These are phyloP conservation scores for Mallateleia sp. DNA, from an alignment of 2,888 invertebrate genomes.

Conservation along the genomic window DNA sequence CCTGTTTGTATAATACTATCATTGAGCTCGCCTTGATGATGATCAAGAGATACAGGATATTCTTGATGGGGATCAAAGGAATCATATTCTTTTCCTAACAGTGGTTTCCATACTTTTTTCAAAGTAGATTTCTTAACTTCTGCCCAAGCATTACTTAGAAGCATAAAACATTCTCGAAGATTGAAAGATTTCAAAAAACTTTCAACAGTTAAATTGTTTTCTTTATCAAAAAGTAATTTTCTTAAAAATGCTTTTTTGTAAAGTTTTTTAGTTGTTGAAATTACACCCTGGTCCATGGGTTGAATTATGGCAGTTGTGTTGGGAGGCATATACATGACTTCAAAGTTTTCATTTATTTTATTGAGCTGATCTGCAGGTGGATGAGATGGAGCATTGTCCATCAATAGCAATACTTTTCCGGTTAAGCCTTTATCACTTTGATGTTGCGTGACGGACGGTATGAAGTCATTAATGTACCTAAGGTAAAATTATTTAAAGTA, in stretches of 20 bases:
- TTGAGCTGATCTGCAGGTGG: conserved; percentile 66
- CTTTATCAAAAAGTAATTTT: conserved; percentile 71
- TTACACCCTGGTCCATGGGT: conserved; percentile 82
- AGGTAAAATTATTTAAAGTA: too few relatives aligned
- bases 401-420: conserved; percentile 70
- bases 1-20: too few relatives aligned
- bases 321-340: conserved; percentile 78
- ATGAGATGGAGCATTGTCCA: conserved; percentile 76
- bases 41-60: background rate
- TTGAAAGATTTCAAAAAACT: conserved; percentile 69
- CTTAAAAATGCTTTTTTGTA: conserved; percentile 79
- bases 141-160: conserved; percentile 78
- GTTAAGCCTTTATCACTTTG: conserved; percentile 25
- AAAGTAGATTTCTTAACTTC: conserved; percentile 66
- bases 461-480: conserved; percentile 58
- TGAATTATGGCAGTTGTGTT: conserved; percentile 80
- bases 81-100: conserved; percentile 11
- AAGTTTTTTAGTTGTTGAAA: conserved; percentile 79
- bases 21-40: background rate
- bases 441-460: conserved; percentile 72
- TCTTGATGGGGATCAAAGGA: background rate
- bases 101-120: conserved; percentile 75
- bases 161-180: conserved; percentile 74
- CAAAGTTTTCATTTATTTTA: conserved; percentile 58
- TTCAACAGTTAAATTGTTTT: conserved; percentile 21